Evolutionary conservation across 2,888 invertebrate species (phyloP).

Genomic region (Diarsia dahlii): DNA sequence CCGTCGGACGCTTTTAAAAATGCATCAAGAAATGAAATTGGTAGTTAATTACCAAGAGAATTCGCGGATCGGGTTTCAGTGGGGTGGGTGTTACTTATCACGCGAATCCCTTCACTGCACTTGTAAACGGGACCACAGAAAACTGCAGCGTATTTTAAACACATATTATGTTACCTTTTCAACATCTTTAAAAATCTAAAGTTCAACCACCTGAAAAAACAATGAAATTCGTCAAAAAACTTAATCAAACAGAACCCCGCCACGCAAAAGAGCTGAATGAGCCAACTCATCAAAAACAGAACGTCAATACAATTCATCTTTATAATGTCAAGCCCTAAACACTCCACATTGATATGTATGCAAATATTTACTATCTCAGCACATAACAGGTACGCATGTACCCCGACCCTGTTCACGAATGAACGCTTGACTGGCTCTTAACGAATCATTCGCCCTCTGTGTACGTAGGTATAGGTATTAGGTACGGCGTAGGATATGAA

Average conservation of each 20-base stretch:
- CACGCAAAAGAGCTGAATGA: conserved; percentile 25
- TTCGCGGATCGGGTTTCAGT: conserved; percentile 85
- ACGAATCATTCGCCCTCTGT: conserved; percentile 83
- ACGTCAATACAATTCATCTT: conserved; percentile 69
- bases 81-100: conserved; percentile 76
- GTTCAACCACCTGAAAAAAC: neutral
- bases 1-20: conserved; percentile 90
- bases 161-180: neutral
- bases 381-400: conserved; percentile 85
- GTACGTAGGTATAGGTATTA: conserved; percentile 70
- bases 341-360: conserved; percentile 86
- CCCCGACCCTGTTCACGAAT: conserved; percentile 86
- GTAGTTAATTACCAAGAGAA: conserved; percentile 90
- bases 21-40: conserved; percentile 91
- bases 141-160: neutral
- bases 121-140: neutral
- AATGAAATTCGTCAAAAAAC: conserved; percentile 28
- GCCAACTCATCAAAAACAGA: conserved; percentile 57
- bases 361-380: conserved; percentile 87
- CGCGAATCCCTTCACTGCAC: conserved; percentile 47
- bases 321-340: conserved; percentile 71
- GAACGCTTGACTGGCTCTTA: conserved; percentile 88
- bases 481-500: conserved; percentile 75
- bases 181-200: neutral
- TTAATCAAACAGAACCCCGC: conserved; percentile 18